phyloP scores from a whole-genome alignment of 2,797 vertebrate genomes.

The Austrolebias charrua region DNA sequence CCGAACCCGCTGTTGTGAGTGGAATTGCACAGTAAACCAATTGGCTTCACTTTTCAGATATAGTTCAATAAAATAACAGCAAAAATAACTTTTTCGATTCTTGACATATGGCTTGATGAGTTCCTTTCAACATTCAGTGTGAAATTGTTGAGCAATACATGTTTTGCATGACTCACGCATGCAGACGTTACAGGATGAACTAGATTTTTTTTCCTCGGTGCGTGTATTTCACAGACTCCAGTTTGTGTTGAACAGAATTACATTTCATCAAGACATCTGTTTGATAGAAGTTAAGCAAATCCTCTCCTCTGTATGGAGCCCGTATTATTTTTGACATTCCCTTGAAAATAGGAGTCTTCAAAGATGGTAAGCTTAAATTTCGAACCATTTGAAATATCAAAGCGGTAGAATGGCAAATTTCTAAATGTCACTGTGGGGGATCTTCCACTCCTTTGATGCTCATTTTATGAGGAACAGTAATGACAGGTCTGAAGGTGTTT shows the following conservation, averaged over 20 bases:
- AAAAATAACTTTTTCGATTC: background rate
- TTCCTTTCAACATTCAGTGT: background rate
- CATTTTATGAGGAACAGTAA: constrained; percentile 67
- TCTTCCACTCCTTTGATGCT: constrained; percentile 71
- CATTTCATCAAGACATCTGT: constrained; percentile 57
- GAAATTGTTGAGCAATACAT: constrained; percentile 1
- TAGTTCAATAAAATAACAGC: background rate
- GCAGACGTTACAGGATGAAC: constrained; percentile 22
- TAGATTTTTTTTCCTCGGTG: constrained; percentile 24
- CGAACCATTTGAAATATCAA: constrained; percentile 79
- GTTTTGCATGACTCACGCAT: constrained; percentile 12
- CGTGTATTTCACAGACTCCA: constrained; percentile 28
- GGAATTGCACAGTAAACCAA: background rate
- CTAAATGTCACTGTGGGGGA: constrained; percentile 77
- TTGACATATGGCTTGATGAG: constrained; percentile 1
- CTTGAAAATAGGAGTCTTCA: constrained; percentile 67
- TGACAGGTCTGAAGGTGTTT: constrained; percentile 71
- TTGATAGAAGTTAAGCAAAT: constrained; percentile 65
- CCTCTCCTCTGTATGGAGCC: constrained; percentile 63
- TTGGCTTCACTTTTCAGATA: background rate
- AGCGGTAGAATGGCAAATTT: constrained; percentile 71
- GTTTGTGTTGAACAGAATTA: constrained; percentile 38
- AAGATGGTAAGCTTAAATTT: constrained; percentile 72
- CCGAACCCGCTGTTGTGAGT: no score
- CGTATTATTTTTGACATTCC: constrained; percentile 74